Percentiles rank a stretch among this genome's conserved stretches.
phyloP scores from a whole-genome alignment of 2,113 vertebrate species.

The Sigmodon hispidus region DNA sequence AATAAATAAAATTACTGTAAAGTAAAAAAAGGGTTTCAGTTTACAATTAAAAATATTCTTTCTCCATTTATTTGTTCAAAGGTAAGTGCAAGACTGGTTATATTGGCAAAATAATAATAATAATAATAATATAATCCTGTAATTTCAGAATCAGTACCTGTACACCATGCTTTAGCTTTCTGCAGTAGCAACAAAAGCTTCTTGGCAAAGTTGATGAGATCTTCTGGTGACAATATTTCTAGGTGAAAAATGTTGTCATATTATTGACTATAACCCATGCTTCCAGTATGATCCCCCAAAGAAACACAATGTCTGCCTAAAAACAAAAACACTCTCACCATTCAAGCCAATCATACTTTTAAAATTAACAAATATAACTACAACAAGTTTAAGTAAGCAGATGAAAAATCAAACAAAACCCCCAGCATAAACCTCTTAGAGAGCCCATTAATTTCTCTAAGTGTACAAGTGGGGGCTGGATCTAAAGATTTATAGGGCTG shows the following conservation, averaged over 20 bases:
- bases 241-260: constrained; percentile 87
- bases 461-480: no score
- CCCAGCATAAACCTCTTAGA: no score
- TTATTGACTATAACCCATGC: constrained; percentile 46
- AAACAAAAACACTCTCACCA: constrained; percentile 17
- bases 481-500: no score
- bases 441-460: no score
- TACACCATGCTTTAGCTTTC: constrained; percentile 92
- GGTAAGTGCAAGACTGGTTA: background rate
- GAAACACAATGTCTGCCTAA: background rate
- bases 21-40: background rate
- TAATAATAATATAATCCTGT: no score
- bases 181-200: constrained; percentile 95
- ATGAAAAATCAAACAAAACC: no score
- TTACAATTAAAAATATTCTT: background rate
- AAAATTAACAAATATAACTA: constrained; percentile 6
- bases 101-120: no score
- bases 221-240: constrained; percentile 95
- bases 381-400: background rate
- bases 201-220: constrained; percentile 98
- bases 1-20: background rate
- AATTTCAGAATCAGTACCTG: constrained; percentile 86
- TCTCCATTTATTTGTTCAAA: background rate
- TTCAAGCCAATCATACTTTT: background rate
- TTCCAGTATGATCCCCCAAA: constrained; percentile 1